These are phyloP conservation scores for Cotesia congregata DNA, from an alignment of 2,888 invertebrate genomes.

Conservation along the genomic window DNA sequence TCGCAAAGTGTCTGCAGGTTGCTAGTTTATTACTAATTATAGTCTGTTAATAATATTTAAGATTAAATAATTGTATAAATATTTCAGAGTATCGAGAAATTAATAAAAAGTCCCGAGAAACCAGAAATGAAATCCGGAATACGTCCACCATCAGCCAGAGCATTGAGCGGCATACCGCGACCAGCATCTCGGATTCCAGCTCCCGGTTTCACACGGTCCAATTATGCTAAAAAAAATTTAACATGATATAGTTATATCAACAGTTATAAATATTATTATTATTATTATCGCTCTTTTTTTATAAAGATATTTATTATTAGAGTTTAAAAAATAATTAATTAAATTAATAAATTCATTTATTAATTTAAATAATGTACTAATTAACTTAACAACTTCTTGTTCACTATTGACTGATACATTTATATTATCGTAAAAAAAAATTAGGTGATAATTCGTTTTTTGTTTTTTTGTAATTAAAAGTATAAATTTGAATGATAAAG, in stretches of 20 bases:
- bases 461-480: not conserved
- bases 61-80: not conserved
- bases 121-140: slow-evolving; percentile 45
- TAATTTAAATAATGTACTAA: not conserved
- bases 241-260: slow-evolving; percentile 9
- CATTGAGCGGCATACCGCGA: slow-evolving; percentile 66
- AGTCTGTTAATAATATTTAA: not conserved
- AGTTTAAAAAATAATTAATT: not conserved
- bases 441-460: not conserved
- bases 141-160: slow-evolving; percentile 61
- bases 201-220: slow-evolving; percentile 55
- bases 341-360: not conserved
- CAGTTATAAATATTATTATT: slow-evolving; percentile 16
- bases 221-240: slow-evolving; percentile 40
- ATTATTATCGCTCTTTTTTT: not conserved
- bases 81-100: slow-evolving; percentile 28
- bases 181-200: slow-evolving; percentile 67
- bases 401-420: not conserved
- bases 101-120: not conserved
- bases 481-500: not conserved
- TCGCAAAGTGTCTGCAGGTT: not conserved
- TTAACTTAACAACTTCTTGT: not conserved
- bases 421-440: not conserved
- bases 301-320: slow-evolving; percentile 1
- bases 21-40: not conserved